phyloP scores from a whole-genome alignment of 2,888 invertebrate genomes.

The Sarcophaga subvicina region DNA sequence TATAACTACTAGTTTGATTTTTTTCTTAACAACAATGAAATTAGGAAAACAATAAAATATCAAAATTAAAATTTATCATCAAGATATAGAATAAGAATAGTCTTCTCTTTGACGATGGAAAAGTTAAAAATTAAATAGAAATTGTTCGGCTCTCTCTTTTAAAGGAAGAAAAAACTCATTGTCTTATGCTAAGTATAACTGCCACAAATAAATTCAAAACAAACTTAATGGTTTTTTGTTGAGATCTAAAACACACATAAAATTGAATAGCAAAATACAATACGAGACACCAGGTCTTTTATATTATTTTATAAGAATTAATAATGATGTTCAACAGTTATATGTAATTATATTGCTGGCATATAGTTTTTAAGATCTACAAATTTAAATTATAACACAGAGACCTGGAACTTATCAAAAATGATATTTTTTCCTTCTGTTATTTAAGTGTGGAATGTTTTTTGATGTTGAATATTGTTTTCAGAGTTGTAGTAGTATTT shows the following conservation, averaged over 20 bases:
- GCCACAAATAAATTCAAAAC: not conserved
- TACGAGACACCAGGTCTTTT: too few relatives aligned
- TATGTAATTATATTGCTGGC: too few relatives aligned
- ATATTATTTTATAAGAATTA: too few relatives aligned
- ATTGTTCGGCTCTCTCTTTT: too few relatives aligned
- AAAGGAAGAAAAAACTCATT: not conserved
- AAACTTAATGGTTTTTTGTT: not conserved
- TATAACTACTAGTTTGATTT: slow-evolving; percentile 33
- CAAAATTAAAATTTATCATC: not conserved
- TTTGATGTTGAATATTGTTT: too few relatives aligned
- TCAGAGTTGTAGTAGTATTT: not conserved
- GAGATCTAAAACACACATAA: not conserved
- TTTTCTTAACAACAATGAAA: slow-evolving; percentile 4
- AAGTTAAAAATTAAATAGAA: not conserved
- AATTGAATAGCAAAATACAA: too few relatives aligned
- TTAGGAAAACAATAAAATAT: not conserved
- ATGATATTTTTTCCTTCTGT: not conserved
- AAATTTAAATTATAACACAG: too few relatives aligned
- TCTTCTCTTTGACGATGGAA: slow-evolving; percentile 4
- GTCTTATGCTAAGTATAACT: not conserved
- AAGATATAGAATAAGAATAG: not conserved
- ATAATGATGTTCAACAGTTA: too few relatives aligned
- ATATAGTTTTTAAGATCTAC: too few relatives aligned
- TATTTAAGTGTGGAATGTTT: not conserved
- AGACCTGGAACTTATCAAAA: too few relatives aligned